Percentiles rank a stretch among this genome's conserved stretches.
Conservation (phyloP, 2,797 vertebrate genomes). For the Onychomys torridus region DNA sequence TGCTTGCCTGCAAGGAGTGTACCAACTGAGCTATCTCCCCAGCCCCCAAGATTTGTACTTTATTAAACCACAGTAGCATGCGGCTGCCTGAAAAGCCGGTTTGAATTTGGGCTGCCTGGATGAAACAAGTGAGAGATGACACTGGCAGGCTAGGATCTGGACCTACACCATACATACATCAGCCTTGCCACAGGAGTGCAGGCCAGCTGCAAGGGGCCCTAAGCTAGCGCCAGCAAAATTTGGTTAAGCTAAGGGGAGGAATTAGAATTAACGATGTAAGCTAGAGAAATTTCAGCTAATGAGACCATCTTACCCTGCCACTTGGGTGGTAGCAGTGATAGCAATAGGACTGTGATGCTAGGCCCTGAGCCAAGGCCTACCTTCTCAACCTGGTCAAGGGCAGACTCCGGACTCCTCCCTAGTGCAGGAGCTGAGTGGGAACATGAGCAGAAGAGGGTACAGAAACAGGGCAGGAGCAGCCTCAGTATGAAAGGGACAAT, state of each 20-base stretch:
- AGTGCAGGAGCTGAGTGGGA: neutral
- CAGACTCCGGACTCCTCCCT: rapidly evolving
- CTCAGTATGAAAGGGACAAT: neutral
- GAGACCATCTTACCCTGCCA: neutral
- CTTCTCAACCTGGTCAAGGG: neutral
- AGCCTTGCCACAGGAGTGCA: neutral
- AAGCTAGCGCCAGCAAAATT: no score
- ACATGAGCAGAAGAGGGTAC: neutral
- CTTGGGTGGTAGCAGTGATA: neutral
- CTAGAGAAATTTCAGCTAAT: neutral
- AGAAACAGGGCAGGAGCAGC: neutral
- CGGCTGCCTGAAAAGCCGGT: neutral
- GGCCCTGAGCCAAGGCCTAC: neutral
- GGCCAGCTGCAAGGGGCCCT: neutral
- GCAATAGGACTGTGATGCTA: neutral
- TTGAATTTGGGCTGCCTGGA: neutral
- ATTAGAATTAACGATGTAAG: neutral
- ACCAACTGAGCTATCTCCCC: neutral
- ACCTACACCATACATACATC: rapidly evolving
- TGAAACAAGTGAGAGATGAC: neutral
- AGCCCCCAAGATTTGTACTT: neutral
- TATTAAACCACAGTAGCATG: neutral
- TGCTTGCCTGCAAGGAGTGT: neutral
- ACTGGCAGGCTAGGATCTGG: neutral
- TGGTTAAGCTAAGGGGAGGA: neutral